These are phyloP conservation scores for Drosophila aldrichi DNA, from an alignment of 2,888 invertebrate genomes.

Conservation along the genomic window DNA sequence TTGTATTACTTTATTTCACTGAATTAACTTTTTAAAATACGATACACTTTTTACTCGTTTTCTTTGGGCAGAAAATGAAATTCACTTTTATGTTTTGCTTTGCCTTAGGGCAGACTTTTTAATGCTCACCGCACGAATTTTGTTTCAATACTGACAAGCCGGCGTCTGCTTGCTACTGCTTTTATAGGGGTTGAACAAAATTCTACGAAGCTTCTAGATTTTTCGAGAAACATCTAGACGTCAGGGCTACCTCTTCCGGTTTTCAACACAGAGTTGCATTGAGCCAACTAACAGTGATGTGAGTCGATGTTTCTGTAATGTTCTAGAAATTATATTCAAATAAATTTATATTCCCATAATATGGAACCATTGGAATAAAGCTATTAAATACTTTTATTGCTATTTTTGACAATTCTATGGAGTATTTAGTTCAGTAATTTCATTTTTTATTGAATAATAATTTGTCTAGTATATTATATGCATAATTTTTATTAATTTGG, in stretches of 20 bases:
- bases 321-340: slow-evolving; percentile 27
- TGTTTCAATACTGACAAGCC: slow-evolving; percentile 75
- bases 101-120: slow-evolving; percentile 31
- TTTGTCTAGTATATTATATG: too few species aligned
- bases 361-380: accelerated
- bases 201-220: slow-evolving; percentile 66
- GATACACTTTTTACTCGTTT: slow-evolving; percentile 49
- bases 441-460: too few species aligned
- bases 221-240: slow-evolving; percentile 79
- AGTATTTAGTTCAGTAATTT: neutral
- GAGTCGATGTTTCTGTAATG: slow-evolving; percentile 11
- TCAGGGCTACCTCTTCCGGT: slow-evolving; percentile 70
- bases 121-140: slow-evolving; percentile 61
- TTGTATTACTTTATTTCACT: slow-evolving; percentile 63
- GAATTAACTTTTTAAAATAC: slow-evolving; percentile 60
- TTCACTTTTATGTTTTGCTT: slow-evolving; percentile 38
- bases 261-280: slow-evolving; percentile 35
- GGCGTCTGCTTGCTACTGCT: slow-evolving; percentile 41
- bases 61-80: slow-evolving; percentile 59
- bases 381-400: neutral
- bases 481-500: too few species aligned
- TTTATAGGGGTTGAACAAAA: slow-evolving; percentile 70
- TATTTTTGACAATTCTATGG: too few species aligned
- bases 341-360: neutral
- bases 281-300: slow-evolving; percentile 28